Conservation (phyloP, 1,140 invertebrate genomes). For the Drosophila jambulina region DNA sequence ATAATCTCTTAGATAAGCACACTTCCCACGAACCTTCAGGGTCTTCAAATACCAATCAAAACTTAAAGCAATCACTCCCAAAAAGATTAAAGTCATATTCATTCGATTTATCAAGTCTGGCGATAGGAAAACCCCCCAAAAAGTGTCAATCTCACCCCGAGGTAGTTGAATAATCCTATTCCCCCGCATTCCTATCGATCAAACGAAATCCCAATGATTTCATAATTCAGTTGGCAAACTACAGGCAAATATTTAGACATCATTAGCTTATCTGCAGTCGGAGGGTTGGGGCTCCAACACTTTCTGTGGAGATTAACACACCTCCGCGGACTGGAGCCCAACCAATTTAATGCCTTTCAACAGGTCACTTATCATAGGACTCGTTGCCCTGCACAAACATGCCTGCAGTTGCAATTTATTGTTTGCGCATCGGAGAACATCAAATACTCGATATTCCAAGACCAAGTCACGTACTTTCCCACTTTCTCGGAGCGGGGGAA, state of each 20-base stretch:
- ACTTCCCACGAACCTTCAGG: constrained; percentile 17
- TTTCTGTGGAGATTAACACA: constrained; percentile 41
- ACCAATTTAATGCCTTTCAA: constrained; percentile 57
- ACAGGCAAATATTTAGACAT: constrained; percentile 52
- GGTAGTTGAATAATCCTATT: constrained; percentile 10
- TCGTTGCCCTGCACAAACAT: constrained; percentile 51
- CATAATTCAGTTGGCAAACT: constrained; percentile 49
- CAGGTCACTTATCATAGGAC: constrained; percentile 64
- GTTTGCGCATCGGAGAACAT: constrained; percentile 56
- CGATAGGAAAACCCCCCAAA: constrained; percentile 17
- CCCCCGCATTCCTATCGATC: constrained; percentile 28
- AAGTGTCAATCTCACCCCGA: constrained; percentile 22
- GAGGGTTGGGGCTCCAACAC: constrained; percentile 18
- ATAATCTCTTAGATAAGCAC: background rate
- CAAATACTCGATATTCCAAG: constrained; percentile 42
- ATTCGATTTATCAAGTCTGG: constrained; percentile 24
- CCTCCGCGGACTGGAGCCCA: constrained; percentile 15
- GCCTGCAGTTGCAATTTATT: constrained; percentile 77
- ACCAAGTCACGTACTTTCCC: constrained; percentile 39
- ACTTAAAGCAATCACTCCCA: constrained; percentile 8
- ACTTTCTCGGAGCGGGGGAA: background rate
- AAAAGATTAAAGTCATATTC: constrained; percentile 24
- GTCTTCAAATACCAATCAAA: constrained; percentile 18
- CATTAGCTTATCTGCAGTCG: constrained; percentile 48
- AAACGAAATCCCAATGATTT: constrained; percentile 30